Base-by-base conservation (phyloP, 2,797 vertebrate genomes). In the Oreochromis mossambicus region DNA sequence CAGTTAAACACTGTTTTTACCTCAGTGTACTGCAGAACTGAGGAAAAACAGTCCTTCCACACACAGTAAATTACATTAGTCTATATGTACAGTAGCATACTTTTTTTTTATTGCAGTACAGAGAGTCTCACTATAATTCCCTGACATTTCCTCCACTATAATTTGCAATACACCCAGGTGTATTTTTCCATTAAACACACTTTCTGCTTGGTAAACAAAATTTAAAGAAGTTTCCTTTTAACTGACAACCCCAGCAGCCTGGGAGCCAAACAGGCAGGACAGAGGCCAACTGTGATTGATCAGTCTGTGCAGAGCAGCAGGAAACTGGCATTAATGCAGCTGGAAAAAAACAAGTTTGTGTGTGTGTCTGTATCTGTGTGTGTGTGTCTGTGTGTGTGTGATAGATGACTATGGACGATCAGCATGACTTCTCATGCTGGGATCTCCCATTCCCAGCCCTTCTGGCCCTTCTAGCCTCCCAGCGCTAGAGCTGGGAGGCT, bases 181-280 rank as follows among this genome's bases (percentile, higher is more conserved):
- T 8, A 61, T 12, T 48, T 7, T 58, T 51, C 11, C 54, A 78
- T 87, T 78, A 24, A 83, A 79, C 79, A 61, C 9, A 1, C 14
- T 84, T 86, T 86, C 68, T 88, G 84, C 90, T 81, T 51, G 1
- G 75, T 77, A 85, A 85, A 84, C 77, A 83, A 8, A 80, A 88
- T 52, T 63, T 61, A 19, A 32, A 70, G 26, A 68, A 17, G 48
- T 66, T 75, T 15, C 3, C 4, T 34, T 54, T 81, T 61, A 81
- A 88, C 78, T 55, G 80, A 78, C 78, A 76, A 54, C 7, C 13
- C 51, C n/a, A 79, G 88, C 81, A 83, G 55, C 50, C 26, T 17
- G 13, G 11, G 77, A 61, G 88, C 55, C 66, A 77, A 48, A 48
- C 78, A 66, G 46, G 80, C 61, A 56, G 7, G 79, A 34, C 17